Evolutionary conservation across 2,797 vertebrate species (phyloP).

Genomic region (Otolemur crassicaudatus): DNA sequence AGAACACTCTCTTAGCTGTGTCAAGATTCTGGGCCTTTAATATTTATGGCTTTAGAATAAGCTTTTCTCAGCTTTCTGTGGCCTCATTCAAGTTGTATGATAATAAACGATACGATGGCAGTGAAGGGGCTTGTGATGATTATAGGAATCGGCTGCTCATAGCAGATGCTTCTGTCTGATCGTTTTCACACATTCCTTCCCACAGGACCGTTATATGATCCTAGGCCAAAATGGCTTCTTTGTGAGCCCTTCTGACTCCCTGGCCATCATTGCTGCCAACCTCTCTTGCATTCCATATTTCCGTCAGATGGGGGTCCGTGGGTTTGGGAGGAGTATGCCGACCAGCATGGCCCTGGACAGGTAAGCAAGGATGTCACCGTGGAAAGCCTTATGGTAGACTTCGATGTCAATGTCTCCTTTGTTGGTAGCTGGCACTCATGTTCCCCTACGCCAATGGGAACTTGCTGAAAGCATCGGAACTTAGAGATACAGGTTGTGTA

Average conservation of each 20-base stretch:
- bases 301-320: constrained; percentile 94
- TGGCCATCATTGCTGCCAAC: constrained; percentile 98
- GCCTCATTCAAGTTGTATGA: background rate
- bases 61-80: constrained; percentile 42
- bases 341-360: constrained; percentile 97
- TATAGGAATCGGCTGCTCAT: constrained; percentile 33
- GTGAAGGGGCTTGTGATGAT: background rate
- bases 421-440: background rate
- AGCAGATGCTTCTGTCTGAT: constrained; percentile 7
- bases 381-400: background rate
- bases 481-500: background rate
- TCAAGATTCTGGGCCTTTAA: background rate
- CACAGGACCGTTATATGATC: constrained; percentile 98
- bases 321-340: constrained; percentile 97
- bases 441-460: background rate
- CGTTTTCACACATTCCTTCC: background rate
- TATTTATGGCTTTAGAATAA: constrained; percentile 29
- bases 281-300: constrained; percentile 97
- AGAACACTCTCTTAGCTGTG: background rate
- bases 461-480: background rate
- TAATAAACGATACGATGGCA: background rate
- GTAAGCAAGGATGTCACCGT: constrained; percentile 84
- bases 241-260: constrained; percentile 96
- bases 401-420: background rate
- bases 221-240: constrained; percentile 98